Evolutionary conservation across 1,140 invertebrate genomes (phyloP).

Genomic region (Zophobas atratus): DNA sequence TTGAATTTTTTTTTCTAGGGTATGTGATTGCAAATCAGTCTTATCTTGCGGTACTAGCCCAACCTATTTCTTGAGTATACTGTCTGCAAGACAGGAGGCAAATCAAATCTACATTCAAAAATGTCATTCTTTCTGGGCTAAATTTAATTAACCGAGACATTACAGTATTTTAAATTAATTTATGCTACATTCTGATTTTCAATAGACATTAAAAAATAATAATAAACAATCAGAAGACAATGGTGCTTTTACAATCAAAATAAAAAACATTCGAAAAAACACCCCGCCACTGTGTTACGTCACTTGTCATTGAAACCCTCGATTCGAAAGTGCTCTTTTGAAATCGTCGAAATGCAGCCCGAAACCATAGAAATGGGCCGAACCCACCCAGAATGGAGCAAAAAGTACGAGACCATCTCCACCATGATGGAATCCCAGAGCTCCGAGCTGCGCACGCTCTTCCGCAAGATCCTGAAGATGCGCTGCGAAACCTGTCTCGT

Average conservation of each 20-base stretch:
- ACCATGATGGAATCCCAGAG: not conserved
- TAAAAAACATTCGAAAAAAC: not conserved
- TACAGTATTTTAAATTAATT: no score
- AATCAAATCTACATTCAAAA: not conserved
- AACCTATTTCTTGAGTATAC: no score
- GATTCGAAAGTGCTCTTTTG: not conserved
- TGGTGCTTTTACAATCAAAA: no score
- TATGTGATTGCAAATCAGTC: no score
- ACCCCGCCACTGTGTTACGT: conserved; percentile 6
- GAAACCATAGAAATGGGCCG: not conserved
- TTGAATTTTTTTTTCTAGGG: no score
- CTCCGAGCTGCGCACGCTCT: not conserved
- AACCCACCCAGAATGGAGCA: conserved; percentile 7
- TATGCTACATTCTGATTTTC: no score
- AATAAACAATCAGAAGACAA: no score
- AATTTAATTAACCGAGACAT: no score
- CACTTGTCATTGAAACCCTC: not conserved
- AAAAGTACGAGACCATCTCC: conserved; percentile 15
- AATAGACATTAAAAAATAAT: no score
- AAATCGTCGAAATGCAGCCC: not conserved
- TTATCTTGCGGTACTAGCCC: no score
- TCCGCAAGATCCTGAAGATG: conserved; percentile 26
- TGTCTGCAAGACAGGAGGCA: not conserved
- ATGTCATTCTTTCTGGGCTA: no score
- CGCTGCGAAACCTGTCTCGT: conserved; percentile 1